Percentiles rank a stretch among this genome's conserved stretches.
Conservation (phyloP, 1,140 invertebrate species). For the Stegodyphus mimosarum region DNA sequence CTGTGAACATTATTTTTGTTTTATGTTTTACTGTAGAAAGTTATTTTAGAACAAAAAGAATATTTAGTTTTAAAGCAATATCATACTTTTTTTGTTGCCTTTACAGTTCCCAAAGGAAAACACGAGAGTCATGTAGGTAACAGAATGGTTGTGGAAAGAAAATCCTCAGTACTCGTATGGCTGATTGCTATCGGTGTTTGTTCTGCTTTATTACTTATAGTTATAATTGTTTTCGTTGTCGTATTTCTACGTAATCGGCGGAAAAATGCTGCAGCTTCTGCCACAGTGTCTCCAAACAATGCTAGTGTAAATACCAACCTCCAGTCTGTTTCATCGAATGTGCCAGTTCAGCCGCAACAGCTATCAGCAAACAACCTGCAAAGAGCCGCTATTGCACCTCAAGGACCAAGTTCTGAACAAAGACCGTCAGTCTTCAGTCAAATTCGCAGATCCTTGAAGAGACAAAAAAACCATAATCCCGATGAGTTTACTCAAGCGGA, state of each 20-base stretch:
- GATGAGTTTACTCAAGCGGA: not conserved
- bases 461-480: not conserved
- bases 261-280: not conserved
- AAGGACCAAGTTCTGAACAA: not conserved
- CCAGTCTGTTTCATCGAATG: slow-evolving; percentile 1
- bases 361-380: not conserved
- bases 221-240: not conserved
- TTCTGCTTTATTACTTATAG: not conserved
- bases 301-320: not conserved
- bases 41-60: too few species aligned
- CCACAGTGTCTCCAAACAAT: not conserved
- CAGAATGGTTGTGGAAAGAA: too few species aligned
- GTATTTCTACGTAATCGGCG: not conserved
- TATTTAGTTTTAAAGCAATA: too few species aligned
- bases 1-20: too few species aligned
- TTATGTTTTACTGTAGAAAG: too few species aligned
- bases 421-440: slow-evolving; percentile 5
- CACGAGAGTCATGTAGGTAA: too few species aligned
- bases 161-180: not conserved
- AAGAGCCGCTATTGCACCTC: not conserved
- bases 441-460: slow-evolving; percentile 16
- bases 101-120: too few species aligned
- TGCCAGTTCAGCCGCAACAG: not conserved
- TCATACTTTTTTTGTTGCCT: too few species aligned
- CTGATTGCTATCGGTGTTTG: not conserved